phyloP scores from a whole-genome alignment of 2,113 vertebrate species.

The Peromyscus leucopus region DNA sequence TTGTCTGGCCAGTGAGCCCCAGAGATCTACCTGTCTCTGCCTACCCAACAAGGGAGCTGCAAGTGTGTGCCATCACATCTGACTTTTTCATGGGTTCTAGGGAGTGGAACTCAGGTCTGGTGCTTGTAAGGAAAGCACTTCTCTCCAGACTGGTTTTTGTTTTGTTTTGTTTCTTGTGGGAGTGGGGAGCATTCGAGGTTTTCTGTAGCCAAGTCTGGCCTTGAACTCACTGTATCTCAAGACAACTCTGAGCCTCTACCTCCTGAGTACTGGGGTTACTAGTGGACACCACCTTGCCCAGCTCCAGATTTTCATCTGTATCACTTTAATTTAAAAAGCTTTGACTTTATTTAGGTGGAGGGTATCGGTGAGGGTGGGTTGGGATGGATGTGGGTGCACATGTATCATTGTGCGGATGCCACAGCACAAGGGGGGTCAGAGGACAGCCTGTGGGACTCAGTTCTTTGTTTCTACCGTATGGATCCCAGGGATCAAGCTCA shows the following conservation, averaged over 20 bases:
- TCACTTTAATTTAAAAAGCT: background rate
- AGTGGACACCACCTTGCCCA: background rate
- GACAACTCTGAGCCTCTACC: background rate
- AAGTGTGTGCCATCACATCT: background rate
- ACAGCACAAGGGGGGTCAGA: background rate
- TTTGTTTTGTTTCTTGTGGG: background rate
- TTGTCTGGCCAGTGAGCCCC: background rate
- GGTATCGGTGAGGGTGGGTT: background rate
- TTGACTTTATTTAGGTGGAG: background rate
- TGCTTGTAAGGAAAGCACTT: background rate
- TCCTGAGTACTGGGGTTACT: background rate
- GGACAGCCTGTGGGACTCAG: background rate
- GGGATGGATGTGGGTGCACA: fast-evolving
- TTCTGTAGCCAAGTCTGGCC: background rate
- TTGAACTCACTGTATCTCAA: background rate
- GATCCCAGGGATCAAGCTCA: background rate
- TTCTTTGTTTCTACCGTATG: background rate
- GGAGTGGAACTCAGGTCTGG: background rate
- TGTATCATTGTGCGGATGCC: background rate
- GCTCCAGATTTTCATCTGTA: background rate
- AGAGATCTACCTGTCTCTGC: background rate
- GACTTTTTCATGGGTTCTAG: background rate
- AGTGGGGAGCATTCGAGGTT: background rate
- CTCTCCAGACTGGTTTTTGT: background rate
- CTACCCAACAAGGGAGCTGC: too few relatives aligned